phyloP scores from a whole-genome alignment of 30 jellyfish, hydroid and myxozoan species.

The Hydra vulgaris region DNA sequence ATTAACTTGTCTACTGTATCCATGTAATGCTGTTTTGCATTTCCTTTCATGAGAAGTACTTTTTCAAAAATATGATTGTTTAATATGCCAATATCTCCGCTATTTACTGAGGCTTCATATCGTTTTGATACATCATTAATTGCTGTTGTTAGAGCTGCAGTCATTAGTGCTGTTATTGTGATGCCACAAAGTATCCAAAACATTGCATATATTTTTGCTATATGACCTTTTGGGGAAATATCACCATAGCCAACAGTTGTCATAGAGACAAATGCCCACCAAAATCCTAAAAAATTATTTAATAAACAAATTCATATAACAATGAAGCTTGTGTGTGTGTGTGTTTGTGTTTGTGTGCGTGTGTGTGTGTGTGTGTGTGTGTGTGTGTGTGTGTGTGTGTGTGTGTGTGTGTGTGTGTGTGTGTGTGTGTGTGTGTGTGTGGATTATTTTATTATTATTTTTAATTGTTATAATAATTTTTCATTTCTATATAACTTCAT shows the following conservation, averaged over 20 bases:
- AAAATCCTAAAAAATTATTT: conserved; percentile 16
- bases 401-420: too few relatives aligned
- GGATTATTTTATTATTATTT: too few relatives aligned
- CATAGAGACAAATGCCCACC: conserved; percentile 41
- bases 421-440: too few relatives aligned
- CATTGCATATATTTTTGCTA: conserved; percentile 16
- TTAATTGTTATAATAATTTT: too few relatives aligned
- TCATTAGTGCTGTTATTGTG: conserved; percentile 21
- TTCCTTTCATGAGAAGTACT: conserved; percentile 25
- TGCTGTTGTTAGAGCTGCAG: conserved; percentile 40
- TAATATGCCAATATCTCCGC: conserved; percentile 22
- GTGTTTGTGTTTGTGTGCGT: too few relatives aligned
- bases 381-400: too few relatives aligned
- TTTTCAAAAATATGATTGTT: conserved; percentile 23
- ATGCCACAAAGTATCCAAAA: conserved; percentile 40
- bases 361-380: too few relatives aligned
- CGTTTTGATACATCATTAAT: conserved; percentile 13
- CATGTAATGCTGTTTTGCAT: conserved; percentile 11
- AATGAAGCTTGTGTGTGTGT: too few relatives aligned
- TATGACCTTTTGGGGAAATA: conserved; percentile 10
- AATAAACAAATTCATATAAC: too few relatives aligned
- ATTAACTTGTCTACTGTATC: conserved; percentile 3
- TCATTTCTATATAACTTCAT: too few relatives aligned
- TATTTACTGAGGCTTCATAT: conserved; percentile 7
- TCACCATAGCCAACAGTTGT: conserved; percentile 45